Base-by-base conservation (phyloP, 2,888 invertebrate species). In the Perithous albicinctus region DNA sequence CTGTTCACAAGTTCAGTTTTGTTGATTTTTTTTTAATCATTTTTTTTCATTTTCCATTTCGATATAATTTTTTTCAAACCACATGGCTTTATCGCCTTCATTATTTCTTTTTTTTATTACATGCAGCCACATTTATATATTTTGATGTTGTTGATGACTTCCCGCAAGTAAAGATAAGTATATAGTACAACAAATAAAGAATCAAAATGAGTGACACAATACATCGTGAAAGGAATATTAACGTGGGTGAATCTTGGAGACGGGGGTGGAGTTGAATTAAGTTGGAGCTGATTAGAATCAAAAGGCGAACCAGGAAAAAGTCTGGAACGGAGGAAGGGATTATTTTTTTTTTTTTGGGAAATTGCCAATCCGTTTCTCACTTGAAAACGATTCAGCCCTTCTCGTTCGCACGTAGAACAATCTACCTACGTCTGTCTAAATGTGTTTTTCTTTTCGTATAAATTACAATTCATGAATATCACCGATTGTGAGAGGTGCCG, bases 111-210 rank as follows among this genome's bases (percentile, higher is more conserved):
- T 46, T 38, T 43, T 63, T 48, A 46, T 56, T 56, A 51, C 69
- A 70, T 63, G 63, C 63, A 70, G 38, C 51, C 64, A 75, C 56
- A 48, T 75, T 43, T 67, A 51, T 51, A 8, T 29, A 29, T 29
- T 6, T 1, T n/a, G n/a, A 29, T 54, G 2, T 26, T 54, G 3
- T 54, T 29, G 12, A 29, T 15, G 38, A 69, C 38, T 26, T 69
- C 15, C 69, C 69, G 54, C 69, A 35, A 69, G 12, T 69, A 20
- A 51, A 77, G 51, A 43, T 64, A 48, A 59, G 23, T 69, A 69
- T 54, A 79, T 48, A 46, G 59, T 79, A 75, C 51, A 54, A 75
- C 61, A 46, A 80, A 77, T 61, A 46, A 69, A 43, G 61, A 80
- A 59, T 63, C 2, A 69, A 74, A 75, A 74, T 26, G 43, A 35